Conservation (phyloP, 2,888 invertebrate genomes). For the Cheilosia pagana region DNA sequence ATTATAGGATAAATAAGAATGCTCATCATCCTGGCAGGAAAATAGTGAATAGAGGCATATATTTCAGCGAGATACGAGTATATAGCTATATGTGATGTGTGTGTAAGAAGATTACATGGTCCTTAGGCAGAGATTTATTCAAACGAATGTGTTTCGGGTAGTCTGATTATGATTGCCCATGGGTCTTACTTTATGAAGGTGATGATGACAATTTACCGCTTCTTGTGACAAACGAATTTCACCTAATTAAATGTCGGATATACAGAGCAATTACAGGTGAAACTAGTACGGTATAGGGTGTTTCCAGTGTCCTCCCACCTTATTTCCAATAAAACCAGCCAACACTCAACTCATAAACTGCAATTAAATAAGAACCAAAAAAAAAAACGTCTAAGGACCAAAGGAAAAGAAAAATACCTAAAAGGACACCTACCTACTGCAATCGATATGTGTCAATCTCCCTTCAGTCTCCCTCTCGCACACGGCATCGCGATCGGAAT, state of each 20-base stretch:
- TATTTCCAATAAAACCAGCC: no score
- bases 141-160: slow-evolving; percentile 12
- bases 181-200: background rate
- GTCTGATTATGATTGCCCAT: background rate
- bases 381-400: no score
- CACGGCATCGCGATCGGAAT: background rate
- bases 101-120: slow-evolving; percentile 35
- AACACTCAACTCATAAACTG: no score
- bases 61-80: slow-evolving; percentile 7
- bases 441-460: slow-evolving; percentile 28
- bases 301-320: no score
- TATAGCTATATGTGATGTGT: no score
- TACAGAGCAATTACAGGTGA: no score
- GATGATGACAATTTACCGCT: slow-evolving; percentile 10
- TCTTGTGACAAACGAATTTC: background rate
- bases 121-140: slow-evolving; percentile 34
- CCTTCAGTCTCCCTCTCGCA: background rate
- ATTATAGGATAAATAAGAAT: background rate
- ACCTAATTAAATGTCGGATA: background rate
- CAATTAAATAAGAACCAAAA: no score
- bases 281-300: no score
- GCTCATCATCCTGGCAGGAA: background rate
- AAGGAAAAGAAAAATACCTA: no score
- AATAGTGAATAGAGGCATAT: background rate
- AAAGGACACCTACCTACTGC: slow-evolving; percentile 1